These are phyloP conservation scores for Brachirus orientalis DNA, from an alignment of 2,113 vertebrate genomes.

Conservation along the genomic window DNA sequence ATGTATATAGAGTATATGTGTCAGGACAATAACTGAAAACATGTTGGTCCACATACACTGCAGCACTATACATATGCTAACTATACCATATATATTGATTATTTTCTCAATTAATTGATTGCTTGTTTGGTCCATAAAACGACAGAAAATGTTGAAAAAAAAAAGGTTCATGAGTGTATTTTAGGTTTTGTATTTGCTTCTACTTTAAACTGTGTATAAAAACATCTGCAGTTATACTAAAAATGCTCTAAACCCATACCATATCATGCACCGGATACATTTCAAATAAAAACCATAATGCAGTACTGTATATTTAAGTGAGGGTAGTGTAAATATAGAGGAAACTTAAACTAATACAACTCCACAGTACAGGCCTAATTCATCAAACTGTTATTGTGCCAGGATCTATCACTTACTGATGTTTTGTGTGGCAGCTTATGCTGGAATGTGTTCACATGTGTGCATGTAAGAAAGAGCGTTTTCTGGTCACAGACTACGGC, in stretches of 20 bases:
- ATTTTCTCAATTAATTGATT: too few species aligned
- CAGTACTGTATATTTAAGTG: too few species aligned
- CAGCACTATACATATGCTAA: too few species aligned
- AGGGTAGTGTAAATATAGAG: not conserved
- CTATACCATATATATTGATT: too few species aligned
- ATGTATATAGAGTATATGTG: not conserved
- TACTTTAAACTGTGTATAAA: not conserved
- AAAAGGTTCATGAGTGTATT: too few species aligned
- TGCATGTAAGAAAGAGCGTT: conserved; percentile 35
- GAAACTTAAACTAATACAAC: conserved; percentile 6
- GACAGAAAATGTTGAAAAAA: too few species aligned
- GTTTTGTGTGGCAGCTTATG: conserved; percentile 67
- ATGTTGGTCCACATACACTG: not conserved
- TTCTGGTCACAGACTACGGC: conserved; percentile 71
- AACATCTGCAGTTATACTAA: too few species aligned
- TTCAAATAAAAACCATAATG: too few species aligned
- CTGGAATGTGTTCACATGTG: conserved; percentile 36
- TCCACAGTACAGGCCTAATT: conserved; percentile 23
- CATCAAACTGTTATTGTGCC: conserved; percentile 56
- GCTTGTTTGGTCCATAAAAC: too few species aligned
- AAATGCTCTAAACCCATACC: too few species aligned
- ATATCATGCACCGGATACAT: too few species aligned
- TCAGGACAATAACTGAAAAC: not conserved
- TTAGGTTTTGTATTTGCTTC: not conserved
- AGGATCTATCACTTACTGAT: conserved; percentile 67